These are phyloP conservation scores for Apodemia duryi DNA, from an alignment of 2,888 invertebrate genomes.

Conservation along the genomic window DNA sequence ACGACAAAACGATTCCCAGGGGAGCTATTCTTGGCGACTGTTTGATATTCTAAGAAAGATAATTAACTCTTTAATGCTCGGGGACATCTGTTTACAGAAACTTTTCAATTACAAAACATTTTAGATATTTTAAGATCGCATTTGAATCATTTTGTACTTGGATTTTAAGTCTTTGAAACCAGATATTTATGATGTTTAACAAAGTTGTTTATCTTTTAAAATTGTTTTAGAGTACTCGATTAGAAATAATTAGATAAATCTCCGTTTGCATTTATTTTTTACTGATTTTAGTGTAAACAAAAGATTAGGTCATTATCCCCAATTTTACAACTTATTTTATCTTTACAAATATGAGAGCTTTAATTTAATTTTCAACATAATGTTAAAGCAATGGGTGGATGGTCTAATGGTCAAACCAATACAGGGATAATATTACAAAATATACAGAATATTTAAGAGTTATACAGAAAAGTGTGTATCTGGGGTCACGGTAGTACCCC, in stretches of 20 bases:
- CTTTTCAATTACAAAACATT: slow-evolving; percentile 15
- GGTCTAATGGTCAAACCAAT: too few relatives aligned
- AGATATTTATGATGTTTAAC: slow-evolving; percentile 9
- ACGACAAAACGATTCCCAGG: slow-evolving; percentile 51
- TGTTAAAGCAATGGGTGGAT: too few relatives aligned
- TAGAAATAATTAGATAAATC: neutral
- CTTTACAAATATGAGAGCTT: too few relatives aligned
- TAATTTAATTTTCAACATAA: too few relatives aligned
- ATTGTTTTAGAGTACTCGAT: neutral
- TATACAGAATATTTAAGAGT: too few relatives aligned
- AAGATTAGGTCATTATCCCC: too few relatives aligned
- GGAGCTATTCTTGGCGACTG: slow-evolving; percentile 54
- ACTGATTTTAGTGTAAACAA: too few relatives aligned
- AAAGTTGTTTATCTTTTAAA: slow-evolving; percentile 7
- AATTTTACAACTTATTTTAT: too few relatives aligned
- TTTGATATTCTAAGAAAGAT: slow-evolving; percentile 61
- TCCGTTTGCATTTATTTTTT: neutral
- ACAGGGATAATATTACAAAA: too few relatives aligned
- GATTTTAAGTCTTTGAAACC: slow-evolving; percentile 7
- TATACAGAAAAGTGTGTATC: too few relatives aligned
- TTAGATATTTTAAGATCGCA: slow-evolving; percentile 9
- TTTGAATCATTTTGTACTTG: slow-evolving; percentile 9
- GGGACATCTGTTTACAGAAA: slow-evolving; percentile 62
- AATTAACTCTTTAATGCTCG: slow-evolving; percentile 72
- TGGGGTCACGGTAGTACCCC: too few relatives aligned